phyloP scores from a whole-genome alignment of 2,888 invertebrate species.

The Euplagia quadripunctaria region DNA sequence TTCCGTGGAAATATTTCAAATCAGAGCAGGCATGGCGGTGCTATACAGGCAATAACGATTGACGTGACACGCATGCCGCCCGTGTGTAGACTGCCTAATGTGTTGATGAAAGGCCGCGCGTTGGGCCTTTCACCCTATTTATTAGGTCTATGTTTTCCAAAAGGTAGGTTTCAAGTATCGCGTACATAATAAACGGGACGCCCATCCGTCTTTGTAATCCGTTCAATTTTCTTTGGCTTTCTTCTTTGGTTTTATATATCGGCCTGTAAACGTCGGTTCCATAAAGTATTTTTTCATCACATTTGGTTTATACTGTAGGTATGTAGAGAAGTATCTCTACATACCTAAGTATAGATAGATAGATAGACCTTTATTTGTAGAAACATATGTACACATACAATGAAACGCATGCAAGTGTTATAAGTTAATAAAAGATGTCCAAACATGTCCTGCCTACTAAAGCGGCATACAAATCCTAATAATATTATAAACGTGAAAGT shows the following conservation, averaged over 20 bases:
- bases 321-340: no score
- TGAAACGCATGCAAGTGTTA: no score
- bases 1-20: slow-evolving; percentile 87
- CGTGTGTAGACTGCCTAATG: slow-evolving; percentile 82
- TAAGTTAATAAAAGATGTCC: no score
- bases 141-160: slow-evolving; percentile 71
- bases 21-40: slow-evolving; percentile 76
- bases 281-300: not conserved
- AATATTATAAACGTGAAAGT: no score
- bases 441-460: no score
- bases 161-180: slow-evolving; percentile 56
- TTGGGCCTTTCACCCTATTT: slow-evolving; percentile 77
- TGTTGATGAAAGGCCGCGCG: slow-evolving; percentile 69
- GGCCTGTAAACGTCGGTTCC: not conserved
- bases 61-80: slow-evolving; percentile 81
- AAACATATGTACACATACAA: no score
- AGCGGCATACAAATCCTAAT: no score
- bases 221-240: slow-evolving; percentile 24
- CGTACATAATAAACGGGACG: slow-evolving; percentile 46
- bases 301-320: no score
- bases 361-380: no score
- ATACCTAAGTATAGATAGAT: no score
- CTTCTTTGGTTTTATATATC: slow-evolving; percentile 8
- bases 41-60: slow-evolving; percentile 82
- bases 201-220: slow-evolving; percentile 33